phyloP scores from a whole-genome alignment of 2,888 invertebrate species.

The Caenorhabditis japonica region DNA sequence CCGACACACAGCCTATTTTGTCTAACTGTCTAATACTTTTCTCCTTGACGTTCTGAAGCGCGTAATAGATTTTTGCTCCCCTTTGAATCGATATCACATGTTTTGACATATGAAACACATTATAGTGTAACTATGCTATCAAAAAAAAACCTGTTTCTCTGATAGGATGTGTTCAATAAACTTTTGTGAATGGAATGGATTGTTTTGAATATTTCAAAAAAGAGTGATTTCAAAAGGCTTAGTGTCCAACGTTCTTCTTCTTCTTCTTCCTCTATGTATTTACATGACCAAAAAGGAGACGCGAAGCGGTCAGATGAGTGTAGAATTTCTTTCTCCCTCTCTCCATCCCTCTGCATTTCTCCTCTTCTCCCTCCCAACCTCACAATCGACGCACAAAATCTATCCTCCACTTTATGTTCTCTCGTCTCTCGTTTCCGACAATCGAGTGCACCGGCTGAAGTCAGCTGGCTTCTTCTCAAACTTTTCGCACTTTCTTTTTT shows the following conservation, averaged over 20 bases:
- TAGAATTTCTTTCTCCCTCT: constrained; percentile 8
- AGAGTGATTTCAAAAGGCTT: too few relatives aligned
- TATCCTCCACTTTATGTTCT: not conserved
- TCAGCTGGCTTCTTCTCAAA: constrained; percentile 11
- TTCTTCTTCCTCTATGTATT: too few relatives aligned
- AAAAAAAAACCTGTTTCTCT: too few relatives aligned
- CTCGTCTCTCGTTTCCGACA: constrained; percentile 3
- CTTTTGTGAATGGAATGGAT: too few relatives aligned
- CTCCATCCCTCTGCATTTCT: not conserved
- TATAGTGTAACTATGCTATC: constrained; percentile 9
- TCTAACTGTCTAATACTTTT: too few relatives aligned
- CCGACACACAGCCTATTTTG: too few relatives aligned
- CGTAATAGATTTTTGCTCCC: not conserved
- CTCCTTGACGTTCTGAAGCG: too few relatives aligned
- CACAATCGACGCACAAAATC: not conserved
- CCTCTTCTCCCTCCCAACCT: constrained; percentile 5
- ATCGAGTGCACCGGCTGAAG: constrained; percentile 7
- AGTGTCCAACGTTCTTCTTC: too few relatives aligned
- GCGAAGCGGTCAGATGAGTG: constrained; percentile 17
- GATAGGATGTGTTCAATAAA: too few relatives aligned
- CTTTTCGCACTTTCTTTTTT: not conserved
- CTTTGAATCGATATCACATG: constrained; percentile 10
- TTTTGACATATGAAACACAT: not conserved
- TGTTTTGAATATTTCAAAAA: too few relatives aligned
- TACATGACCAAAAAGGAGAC: constrained; percentile 14